Evolutionary conservation across 2,797 vertebrate species (phyloP).

Genomic region (Cuculus canorus): DNA sequence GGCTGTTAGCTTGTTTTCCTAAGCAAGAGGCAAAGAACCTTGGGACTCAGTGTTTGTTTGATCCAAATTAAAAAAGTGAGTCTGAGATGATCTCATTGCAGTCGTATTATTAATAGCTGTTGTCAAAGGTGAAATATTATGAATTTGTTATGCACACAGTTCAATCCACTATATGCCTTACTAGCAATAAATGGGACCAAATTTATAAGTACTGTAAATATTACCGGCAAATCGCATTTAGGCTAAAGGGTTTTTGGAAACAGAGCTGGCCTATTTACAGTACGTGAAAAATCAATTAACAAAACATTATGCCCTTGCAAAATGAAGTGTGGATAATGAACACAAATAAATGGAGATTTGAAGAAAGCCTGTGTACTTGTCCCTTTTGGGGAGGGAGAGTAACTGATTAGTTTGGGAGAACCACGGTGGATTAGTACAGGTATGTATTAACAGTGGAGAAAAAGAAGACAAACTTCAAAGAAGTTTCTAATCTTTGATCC

Average conservation of each 20-base stretch:
- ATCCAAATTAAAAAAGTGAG: neutral
- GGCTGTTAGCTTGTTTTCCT: neutral
- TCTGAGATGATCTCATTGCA: neutral
- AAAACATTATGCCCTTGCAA: conserved; percentile 16
- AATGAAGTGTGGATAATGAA: conserved; percentile 39
- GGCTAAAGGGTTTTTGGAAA: neutral
- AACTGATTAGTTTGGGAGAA: conserved; percentile 16
- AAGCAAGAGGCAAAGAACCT: neutral
- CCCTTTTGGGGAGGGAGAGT: neutral
- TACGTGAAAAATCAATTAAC: conserved; percentile 54
- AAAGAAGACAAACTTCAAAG: conserved; percentile 60
- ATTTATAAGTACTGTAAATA: neutral
- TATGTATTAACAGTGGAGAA: conserved; percentile 9
- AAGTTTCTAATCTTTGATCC: conserved; percentile 54
- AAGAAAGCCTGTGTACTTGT: neutral
- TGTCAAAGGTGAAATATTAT: neutral
- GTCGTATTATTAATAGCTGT: neutral
- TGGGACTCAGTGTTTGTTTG: neutral
- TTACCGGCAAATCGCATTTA: neutral
- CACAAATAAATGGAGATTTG: conserved; percentile 27
- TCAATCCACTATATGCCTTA: neutral
- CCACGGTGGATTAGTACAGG: conserved; percentile 28
- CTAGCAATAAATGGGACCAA: neutral
- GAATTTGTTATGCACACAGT: neutral
- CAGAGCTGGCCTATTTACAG: neutral